These are phyloP conservation scores for Priocnemis perturbator DNA, from an alignment of 2,888 invertebrate genomes.

Conservation along the genomic window DNA sequence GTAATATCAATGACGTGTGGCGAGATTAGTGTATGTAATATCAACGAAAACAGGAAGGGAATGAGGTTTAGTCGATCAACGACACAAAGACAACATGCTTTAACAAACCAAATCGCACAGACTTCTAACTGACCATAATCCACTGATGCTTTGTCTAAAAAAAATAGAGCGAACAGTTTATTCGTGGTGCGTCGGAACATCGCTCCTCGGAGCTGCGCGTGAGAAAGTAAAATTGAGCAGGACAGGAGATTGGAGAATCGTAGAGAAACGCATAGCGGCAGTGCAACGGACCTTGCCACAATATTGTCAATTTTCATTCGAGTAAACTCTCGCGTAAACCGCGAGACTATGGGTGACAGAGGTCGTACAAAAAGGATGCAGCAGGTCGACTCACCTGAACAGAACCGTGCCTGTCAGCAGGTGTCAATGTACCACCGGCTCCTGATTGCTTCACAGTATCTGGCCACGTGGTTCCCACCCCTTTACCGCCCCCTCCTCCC, in stretches of 20 bases:
- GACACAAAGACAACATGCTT: conserved; percentile 64
- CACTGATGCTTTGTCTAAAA: conserved; percentile 69
- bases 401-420: conserved; percentile 97
- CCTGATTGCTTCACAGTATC: conserved; percentile 89
- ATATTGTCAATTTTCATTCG: background rate
- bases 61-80: conserved; percentile 38
- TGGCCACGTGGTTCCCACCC: conserved; percentile 87
- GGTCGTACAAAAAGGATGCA: background rate
- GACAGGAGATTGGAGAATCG: conserved; percentile 7
- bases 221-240: conserved; percentile 18
- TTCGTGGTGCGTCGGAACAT: conserved; percentile 49
- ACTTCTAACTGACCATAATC: conserved; percentile 69
- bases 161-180: conserved; percentile 66
- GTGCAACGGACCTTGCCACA: background rate
- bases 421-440: conserved; percentile 90
- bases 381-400: conserved; percentile 85
- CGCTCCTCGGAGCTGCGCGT: conserved; percentile 31
- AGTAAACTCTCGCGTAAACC: background rate
- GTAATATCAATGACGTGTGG: background rate
- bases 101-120: conserved; percentile 64
- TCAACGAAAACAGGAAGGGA: conserved; percentile 47
- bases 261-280: conserved; percentile 14
- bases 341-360: background rate
- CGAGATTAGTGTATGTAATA: conserved; percentile 16
- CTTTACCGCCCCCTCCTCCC: conserved; percentile 79